phyloP scores from a whole-genome alignment of 2,797 vertebrate genomes.

The Sebastes vulpes region DNA sequence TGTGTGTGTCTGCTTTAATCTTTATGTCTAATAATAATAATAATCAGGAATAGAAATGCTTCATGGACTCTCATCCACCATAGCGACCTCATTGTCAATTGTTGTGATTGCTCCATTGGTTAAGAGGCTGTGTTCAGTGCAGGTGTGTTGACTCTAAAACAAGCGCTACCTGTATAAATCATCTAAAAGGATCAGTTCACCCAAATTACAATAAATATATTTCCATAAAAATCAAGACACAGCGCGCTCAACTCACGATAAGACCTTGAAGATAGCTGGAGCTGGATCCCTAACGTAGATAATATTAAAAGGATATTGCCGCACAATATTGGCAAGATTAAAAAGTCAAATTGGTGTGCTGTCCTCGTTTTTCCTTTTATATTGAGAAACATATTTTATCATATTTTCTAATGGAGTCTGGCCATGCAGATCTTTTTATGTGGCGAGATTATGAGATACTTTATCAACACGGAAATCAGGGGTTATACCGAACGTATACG shows the following conservation, averaged over 20 bases:
- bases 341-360: too few species aligned
- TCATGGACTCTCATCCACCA: conserved; percentile 35
- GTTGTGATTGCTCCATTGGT: conserved; percentile 36
- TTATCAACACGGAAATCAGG: neutral
- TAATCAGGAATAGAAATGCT: neutral
- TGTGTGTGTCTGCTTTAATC: conserved; percentile 12
- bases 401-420: neutral
- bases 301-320: too few species aligned
- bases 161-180: neutral
- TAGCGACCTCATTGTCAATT: neutral
- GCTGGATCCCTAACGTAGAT: too few species aligned
- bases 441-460: neutral
- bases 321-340: too few species aligned
- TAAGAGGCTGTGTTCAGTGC: conserved; percentile 3
- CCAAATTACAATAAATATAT: neutral
- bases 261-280: too few species aligned
- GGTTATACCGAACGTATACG: neutral
- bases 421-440: neutral
- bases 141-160: conserved; percentile 49
- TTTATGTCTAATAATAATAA: neutral
- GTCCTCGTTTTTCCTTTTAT: too few species aligned
- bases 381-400: too few species aligned
- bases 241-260: too few species aligned
- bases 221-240: too few species aligned
- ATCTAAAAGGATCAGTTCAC: neutral